Percentiles rank a stretch among this genome's conserved stretches.
Conservation (phyloP, 2,797 vertebrate genomes). For the Gobio occitaniae region DNA sequence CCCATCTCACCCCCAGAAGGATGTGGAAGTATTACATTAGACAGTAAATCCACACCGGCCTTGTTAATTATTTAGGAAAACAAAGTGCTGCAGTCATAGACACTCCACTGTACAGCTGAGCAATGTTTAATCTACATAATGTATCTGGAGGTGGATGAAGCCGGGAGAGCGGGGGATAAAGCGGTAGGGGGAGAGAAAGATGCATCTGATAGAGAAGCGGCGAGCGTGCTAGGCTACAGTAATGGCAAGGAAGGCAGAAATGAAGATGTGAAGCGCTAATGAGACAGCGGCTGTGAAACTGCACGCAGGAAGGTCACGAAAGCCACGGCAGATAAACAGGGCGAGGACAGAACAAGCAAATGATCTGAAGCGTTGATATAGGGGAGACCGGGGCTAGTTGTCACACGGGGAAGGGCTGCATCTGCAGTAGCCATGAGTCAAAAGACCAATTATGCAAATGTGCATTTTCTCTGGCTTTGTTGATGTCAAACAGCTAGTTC, state of each 20-base stretch:
- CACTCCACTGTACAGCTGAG: conserved; percentile 64
- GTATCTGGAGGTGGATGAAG: conserved; percentile 64
- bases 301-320: conserved; percentile 5
- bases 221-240: conserved; percentile 50
- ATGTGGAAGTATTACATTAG: conserved; percentile 71
- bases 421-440: neutral
- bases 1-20: conserved; percentile 66
- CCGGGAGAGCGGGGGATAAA: conserved; percentile 33
- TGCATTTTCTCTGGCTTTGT: neutral
- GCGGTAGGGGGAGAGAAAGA: conserved; percentile 34
- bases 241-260: conserved; percentile 45
- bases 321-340: conserved; percentile 16
- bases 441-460: conserved; percentile 20
- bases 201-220: conserved; percentile 31
- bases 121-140: conserved; percentile 74
- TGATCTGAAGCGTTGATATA: conserved; percentile 6
- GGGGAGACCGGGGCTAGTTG: conserved; percentile 15
- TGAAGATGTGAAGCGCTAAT: conserved; percentile 46
- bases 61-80: conserved; percentile 76
- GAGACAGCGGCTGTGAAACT: conserved; percentile 36
- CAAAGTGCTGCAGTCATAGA: conserved; percentile 73
- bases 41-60: conserved; percentile 71
- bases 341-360: conserved; percentile 18
- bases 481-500: neutral
- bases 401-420: neutral